Base-by-base conservation (phyloP, 2,888 invertebrate species). In the Metalampra italica region DNA sequence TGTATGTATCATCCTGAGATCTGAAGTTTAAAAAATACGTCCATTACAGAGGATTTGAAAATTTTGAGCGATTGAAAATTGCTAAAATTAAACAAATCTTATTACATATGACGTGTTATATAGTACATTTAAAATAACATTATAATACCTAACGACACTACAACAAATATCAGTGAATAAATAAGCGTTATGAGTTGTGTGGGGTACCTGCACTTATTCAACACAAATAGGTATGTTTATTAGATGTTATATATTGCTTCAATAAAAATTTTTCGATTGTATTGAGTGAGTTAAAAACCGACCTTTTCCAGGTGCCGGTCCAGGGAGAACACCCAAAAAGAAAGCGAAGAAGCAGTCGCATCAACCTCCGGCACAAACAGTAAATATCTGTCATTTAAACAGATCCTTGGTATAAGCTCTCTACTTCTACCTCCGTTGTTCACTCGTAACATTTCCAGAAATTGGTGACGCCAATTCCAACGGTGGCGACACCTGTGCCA, bases 1-100 rank as follows among this genome's bases (percentile, higher is more conserved):
- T 87, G 7, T 32, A 32, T 85, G 56, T 57, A 60, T 50, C 59
- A 67, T 78, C 89, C 90, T 90, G 91, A 91, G 86, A 85, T 87
- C 85, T 85, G 86, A 86, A 81, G 72, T 75, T 53, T 29, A 45
- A 15, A 22, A 14, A 29, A 41, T 47, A 7, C 9, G 11, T n/a
- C 9, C 9, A 4, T 11, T 11, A 9, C 8, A 11, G 3, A 34
- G 3, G 1, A 34, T 34, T 4, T 7, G 11, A 7, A 34, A 11
- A 34, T 34, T 3, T 22, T n/a, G n/a, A 22, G 22, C 22, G 3
- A 22, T 22, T 22, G 5, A 22, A 22, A 22, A 22, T 22, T 3
- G 22, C 22, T 22, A 22, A 22, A 22, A 22, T 3, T 3, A 22
- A 2, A 22, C 22, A 5, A 22, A 22, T 22, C 22, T 22, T 22